Percentiles rank a stretch among this genome's conserved stretches.
phyloP scores from a whole-genome alignment of 2,888 invertebrate species.

The Drosophila subquinaria region DNA sequence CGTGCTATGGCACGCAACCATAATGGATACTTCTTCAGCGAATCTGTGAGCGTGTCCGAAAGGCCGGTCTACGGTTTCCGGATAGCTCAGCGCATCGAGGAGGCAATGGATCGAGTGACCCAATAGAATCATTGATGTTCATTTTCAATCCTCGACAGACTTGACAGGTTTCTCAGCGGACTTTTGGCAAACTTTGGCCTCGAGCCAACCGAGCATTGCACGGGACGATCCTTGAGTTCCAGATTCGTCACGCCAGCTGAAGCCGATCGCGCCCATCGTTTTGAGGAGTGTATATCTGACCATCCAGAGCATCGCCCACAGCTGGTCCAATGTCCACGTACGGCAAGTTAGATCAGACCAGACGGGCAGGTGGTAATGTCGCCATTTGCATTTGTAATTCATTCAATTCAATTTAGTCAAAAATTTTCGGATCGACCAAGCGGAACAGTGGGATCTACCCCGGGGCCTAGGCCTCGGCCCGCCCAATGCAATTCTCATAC shows the following conservation, averaged over 20 bases:
- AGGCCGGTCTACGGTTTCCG: no score
- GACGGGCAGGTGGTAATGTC: conserved; percentile 92
- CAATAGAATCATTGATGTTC: conserved; percentile 92
- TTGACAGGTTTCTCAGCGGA: conserved; percentile 93
- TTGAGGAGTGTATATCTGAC: conserved; percentile 91
- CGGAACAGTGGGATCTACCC: no score
- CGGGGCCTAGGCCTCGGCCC: no score
- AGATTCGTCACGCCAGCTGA: conserved; percentile 97
- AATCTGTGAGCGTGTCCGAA: conserved; percentile 92
- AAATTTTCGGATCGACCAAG: no score
- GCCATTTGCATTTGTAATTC: conserved; percentile 86
- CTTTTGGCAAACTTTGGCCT: conserved; percentile 93
- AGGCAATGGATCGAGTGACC: conserved; percentile 97
- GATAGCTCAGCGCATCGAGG: conserved; percentile 94
- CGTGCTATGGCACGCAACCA: conserved; percentile 93
- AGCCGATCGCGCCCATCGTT: no score
- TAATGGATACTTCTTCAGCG: conserved; percentile 88
- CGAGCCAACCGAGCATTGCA: conserved; percentile 97
- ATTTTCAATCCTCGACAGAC: conserved; percentile 98
- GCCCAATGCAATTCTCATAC: no score
- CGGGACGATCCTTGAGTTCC: conserved; percentile 91
- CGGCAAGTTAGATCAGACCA: no score
- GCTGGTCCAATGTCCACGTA: conserved; percentile 91
- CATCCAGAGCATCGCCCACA: conserved; percentile 88
- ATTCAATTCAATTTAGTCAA: no score